These are phyloP conservation scores for Loxodonta africana DNA, from an alignment of 2,113 vertebrate species.

Conservation along the genomic window DNA sequence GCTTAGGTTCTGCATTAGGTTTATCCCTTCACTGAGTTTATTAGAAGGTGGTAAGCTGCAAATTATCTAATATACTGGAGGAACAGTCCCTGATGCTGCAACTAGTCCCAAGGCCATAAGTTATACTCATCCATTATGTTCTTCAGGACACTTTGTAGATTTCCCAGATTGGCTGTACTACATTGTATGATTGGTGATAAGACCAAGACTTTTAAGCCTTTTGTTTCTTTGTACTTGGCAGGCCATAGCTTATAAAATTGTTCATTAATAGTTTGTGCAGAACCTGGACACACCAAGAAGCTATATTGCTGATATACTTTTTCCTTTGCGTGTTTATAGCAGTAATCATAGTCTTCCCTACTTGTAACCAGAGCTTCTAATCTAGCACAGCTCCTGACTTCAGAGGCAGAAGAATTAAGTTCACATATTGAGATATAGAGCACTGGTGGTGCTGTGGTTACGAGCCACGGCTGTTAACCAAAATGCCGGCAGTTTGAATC, in stretches of 20 bases:
- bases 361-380: background rate
- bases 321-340: background rate
- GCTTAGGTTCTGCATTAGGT: background rate
- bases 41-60: background rate
- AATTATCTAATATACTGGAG: background rate
- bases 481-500: too few species aligned
- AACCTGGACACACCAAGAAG: background rate
- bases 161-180: background rate
- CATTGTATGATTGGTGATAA: background rate
- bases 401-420: background rate
- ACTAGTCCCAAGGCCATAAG: background rate
- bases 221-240: background rate
- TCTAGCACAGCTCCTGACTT: background rate
- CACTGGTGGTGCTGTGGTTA: too few species aligned
- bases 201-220: background rate
- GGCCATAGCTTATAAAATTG: background rate
- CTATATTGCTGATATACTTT: background rate
- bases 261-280: background rate
- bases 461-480: too few species aligned
- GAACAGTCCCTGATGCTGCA: fast-evolving
- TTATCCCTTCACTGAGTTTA: background rate
- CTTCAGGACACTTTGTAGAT: background rate
- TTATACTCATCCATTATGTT: background rate
- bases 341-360: background rate
- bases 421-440: background rate